These are phyloP conservation scores for Gallinago solitaria DNA, from an alignment of 2,797 vertebrate genomes.

Conservation along the genomic window DNA sequence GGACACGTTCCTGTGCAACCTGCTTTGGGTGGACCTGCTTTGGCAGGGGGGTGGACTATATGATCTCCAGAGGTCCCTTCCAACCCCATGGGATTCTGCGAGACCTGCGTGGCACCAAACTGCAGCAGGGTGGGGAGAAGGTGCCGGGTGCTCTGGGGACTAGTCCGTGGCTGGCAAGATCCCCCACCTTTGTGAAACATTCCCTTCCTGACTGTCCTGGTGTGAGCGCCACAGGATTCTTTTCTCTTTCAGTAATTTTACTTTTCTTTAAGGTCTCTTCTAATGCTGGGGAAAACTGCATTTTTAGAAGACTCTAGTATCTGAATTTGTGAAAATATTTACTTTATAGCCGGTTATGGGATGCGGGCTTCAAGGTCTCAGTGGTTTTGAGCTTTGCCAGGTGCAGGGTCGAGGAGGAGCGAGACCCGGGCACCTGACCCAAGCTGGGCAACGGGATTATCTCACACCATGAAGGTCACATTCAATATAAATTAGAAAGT, in stretches of 20 bases:
- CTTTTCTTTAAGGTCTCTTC: background rate
- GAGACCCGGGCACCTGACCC: background rate
- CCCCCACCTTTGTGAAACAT: background rate
- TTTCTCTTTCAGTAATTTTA: background rate
- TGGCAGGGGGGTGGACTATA: no score
- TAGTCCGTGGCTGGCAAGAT: background rate
- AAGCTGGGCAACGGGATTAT: background rate
- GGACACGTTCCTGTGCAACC: no score
- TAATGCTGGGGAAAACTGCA: background rate
- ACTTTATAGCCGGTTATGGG: background rate
- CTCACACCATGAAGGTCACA: background rate
- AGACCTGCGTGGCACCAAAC: background rate
- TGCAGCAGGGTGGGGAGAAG: background rate
- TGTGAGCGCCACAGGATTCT: background rate
- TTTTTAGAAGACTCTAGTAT: background rate
- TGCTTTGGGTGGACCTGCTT: no score
- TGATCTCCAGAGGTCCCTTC: no score
- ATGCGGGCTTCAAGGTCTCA: background rate
- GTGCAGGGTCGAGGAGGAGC: background rate
- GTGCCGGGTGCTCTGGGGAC: rapidly evolving
- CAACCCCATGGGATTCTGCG: no score
- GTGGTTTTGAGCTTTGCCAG: background rate
- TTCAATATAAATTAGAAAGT: background rate
- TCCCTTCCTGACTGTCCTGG: background rate
- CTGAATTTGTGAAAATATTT: background rate